Evolutionary conservation across 2,113 vertebrate species (phyloP).

Genomic region (Syngnathus scovelli): DNA sequence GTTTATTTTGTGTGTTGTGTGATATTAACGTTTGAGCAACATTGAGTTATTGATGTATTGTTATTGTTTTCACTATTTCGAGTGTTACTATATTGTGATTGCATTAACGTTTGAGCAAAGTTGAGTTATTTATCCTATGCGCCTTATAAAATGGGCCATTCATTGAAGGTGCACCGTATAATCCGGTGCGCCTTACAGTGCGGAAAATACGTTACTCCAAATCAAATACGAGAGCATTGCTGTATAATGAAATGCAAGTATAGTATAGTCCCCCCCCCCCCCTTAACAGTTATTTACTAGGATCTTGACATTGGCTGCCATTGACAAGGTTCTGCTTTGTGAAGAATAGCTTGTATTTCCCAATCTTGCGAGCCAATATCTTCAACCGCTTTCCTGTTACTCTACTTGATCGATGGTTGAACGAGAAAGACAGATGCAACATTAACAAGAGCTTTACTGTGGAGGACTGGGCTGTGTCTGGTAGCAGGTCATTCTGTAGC

Average conservation of each 20-base stretch:
- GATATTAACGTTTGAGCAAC: too few relatives aligned
- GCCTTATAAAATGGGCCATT: too few relatives aligned
- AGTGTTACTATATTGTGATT: too few relatives aligned
- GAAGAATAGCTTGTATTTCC: background rate
- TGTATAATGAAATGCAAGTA: too few relatives aligned
- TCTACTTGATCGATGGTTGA: slow-evolving; percentile 3
- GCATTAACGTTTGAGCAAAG: too few relatives aligned
- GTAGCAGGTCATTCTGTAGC: slow-evolving; percentile 2
- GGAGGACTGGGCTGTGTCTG: background rate
- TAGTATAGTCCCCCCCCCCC: too few relatives aligned
- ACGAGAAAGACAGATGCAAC: slow-evolving; percentile 19
- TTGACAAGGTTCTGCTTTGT: background rate
- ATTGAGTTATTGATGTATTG: too few relatives aligned
- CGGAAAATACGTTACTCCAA: background rate
- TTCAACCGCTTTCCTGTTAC: background rate
- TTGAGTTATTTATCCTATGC: too few relatives aligned
- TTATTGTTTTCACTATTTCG: too few relatives aligned
- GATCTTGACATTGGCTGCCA: background rate
- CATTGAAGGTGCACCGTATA: too few relatives aligned
- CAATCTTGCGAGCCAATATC: background rate
- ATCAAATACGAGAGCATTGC: background rate
- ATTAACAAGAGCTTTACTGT: slow-evolving; percentile 10
- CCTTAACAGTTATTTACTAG: background rate
- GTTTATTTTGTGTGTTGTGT: too few relatives aligned
- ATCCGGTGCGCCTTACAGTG: too few relatives aligned